Percentiles rank a stretch among this genome's conserved stretches.
Evolutionary conservation across 1,140 invertebrate species (phyloP).

Genomic region (Brachionus sp.): DNA sequence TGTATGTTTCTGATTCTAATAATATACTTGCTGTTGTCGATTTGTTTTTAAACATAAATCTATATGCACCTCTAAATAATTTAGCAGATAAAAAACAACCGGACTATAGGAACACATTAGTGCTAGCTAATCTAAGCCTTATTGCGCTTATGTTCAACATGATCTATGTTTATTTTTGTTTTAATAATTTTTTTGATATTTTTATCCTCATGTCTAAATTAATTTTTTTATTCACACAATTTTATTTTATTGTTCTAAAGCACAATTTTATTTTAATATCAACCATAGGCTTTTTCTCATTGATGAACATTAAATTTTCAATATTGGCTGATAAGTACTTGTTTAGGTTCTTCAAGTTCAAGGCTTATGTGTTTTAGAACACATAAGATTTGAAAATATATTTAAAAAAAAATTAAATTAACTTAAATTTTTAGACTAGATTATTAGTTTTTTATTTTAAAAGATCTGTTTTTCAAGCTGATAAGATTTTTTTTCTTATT

Average conservation of each 20-base stretch:
- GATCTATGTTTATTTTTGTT: constrained; percentile 19
- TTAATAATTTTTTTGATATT: constrained; percentile 30
- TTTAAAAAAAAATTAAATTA: not conserved
- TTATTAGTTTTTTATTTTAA: not conserved
- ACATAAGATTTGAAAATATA: not conserved
- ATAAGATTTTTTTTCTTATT: not conserved
- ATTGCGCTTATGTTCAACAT: not conserved
- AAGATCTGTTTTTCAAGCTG: not conserved
- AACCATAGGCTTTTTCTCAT: not conserved
- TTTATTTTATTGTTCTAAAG: not conserved
- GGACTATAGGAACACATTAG: not conserved
- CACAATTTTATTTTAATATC: not conserved
- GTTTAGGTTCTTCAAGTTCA: not conserved
- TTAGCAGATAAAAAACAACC: not conserved
- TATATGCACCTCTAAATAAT: not conserved
- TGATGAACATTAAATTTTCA: not conserved
- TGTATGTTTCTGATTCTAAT: constrained; percentile 68
- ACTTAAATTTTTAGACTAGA: not conserved
- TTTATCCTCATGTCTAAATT: not conserved
- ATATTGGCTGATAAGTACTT: not conserved
- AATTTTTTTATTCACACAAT: not conserved
- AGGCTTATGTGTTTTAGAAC: not conserved
- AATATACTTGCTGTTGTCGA: constrained; percentile 32
- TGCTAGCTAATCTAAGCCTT: not conserved
- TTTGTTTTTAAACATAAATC: constrained; percentile 26